Conservation (phyloP, 2,888 invertebrate species). For the Microctonus hyperodae region DNA sequence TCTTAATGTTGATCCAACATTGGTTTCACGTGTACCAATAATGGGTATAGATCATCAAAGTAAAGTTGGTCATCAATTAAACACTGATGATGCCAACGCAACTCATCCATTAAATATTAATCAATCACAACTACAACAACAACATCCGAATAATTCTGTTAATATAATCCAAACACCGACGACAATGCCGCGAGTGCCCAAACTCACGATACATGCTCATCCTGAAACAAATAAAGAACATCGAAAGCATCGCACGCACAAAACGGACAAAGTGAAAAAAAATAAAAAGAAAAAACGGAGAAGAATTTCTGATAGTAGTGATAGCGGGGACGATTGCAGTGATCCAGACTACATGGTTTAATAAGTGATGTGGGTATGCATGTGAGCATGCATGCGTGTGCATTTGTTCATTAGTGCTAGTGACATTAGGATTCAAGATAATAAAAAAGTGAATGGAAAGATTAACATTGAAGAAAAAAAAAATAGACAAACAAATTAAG, state of each 20-base stretch:
- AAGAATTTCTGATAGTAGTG: constrained; percentile 63
- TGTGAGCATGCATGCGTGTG: constrained; percentile 30
- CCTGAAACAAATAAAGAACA: constrained; percentile 54
- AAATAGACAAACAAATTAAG: constrained; percentile 15
- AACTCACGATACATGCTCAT: constrained; percentile 58
- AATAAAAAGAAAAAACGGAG: constrained; percentile 61
- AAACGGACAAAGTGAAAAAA: constrained; percentile 59
- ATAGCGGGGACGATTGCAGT: constrained; percentile 73
- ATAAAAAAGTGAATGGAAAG: no score
- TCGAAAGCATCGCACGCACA: constrained; percentile 59
- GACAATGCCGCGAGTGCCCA: constrained; percentile 55
- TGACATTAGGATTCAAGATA: no score
- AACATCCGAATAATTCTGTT: constrained; percentile 49
- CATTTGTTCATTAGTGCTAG: constrained; percentile 20
- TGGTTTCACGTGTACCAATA: constrained; percentile 36
- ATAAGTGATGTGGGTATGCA: constrained; percentile 49
- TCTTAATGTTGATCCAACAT: constrained; percentile 2
- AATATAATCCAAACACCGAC: constrained; percentile 38
- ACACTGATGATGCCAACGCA: not conserved
- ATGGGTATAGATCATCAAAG: constrained; percentile 35
- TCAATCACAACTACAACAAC: constrained; percentile 39
- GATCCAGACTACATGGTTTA: constrained; percentile 66
- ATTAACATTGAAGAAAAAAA: no score
- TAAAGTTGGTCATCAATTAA: constrained; percentile 18
- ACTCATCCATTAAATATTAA: constrained; percentile 24